Conservation (phyloP, 1,140 invertebrate species). For the Brachionus paranguensis region DNA sequence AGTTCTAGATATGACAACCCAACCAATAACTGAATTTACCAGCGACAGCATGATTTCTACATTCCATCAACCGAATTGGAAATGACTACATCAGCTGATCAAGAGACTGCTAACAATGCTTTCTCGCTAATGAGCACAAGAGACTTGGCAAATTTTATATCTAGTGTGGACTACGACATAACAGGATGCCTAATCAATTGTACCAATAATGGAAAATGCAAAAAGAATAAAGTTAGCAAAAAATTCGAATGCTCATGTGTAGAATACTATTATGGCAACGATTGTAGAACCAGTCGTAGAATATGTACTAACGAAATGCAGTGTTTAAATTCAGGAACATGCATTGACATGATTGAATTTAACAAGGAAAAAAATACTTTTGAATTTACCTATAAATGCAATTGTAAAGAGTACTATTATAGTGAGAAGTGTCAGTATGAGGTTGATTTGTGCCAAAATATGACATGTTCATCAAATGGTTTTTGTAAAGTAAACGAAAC, state of each 20-base stretch:
- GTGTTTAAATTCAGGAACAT: not conserved
- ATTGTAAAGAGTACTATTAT: not conserved
- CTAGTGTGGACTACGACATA: not conserved
- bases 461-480: conserved; percentile 29
- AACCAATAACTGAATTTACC: not conserved
- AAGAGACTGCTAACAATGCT: not conserved
- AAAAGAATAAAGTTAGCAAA: not conserved
- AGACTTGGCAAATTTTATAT: not conserved
- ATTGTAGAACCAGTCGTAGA: not conserved
- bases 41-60: not conserved
- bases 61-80: not conserved
- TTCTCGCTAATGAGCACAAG: not conserved
- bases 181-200: conserved; percentile 23
- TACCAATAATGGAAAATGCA: conserved; percentile 6
- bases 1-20: not conserved
- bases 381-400: not conserved
- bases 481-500: not conserved
- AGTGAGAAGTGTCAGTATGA: not conserved
- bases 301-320: not conserved
- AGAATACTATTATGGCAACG: not conserved
- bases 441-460: not conserved
- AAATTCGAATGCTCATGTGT: not conserved
- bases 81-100: not conserved
- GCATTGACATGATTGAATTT: not conserved
- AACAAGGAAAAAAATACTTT: not conserved